These are phyloP conservation scores for Tupaia chinensis DNA, from an alignment of 2,113 vertebrate genomes.

Conservation along the genomic window DNA sequence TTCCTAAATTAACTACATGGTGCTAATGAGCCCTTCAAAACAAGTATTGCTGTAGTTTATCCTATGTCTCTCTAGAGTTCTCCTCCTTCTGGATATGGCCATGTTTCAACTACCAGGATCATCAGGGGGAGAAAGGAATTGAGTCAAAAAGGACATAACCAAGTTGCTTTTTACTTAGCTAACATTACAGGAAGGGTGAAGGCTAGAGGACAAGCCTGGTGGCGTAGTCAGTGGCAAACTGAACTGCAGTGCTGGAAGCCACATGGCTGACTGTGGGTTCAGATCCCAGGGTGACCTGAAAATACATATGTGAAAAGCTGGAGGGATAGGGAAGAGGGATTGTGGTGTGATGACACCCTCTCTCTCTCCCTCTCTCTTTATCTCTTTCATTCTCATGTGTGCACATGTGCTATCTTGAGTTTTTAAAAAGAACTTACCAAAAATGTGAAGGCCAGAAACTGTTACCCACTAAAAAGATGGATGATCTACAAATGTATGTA, in stretches of 20 bases:
- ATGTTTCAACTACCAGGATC: neutral
- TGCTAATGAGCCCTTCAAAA: slow-evolving; percentile 41
- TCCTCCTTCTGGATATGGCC: neutral
- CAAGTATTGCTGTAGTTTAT: neutral
- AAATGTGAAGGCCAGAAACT: neutral
- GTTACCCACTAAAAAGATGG: neutral
- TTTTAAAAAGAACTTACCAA: too few species aligned
- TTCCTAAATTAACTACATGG: slow-evolving; percentile 39
- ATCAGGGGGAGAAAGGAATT: neutral
- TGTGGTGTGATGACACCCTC: too few species aligned
- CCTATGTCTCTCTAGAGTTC: slow-evolving; percentile 25
- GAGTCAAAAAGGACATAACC: neutral
- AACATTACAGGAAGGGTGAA: neutral
- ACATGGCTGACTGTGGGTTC: too few species aligned
- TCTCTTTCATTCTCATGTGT: too few species aligned
- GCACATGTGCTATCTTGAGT: too few species aligned
- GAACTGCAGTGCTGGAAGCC: too few species aligned
- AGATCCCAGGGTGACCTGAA: too few species aligned
- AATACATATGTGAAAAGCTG: too few species aligned
- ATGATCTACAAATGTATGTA: neutral
- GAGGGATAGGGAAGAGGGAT: too few species aligned
- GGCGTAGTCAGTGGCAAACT: too few species aligned
- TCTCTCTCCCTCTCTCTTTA: too few species aligned
- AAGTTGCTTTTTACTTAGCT: slow-evolving; percentile 12
- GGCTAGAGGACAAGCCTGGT: neutral